A percentile compares a stretch with the other conserved stretches of the same genome.
These are phyloP conservation scores for Eupeodes luniger DNA, from an alignment of 2,888 invertebrate species.

Conservation along the genomic window DNA sequence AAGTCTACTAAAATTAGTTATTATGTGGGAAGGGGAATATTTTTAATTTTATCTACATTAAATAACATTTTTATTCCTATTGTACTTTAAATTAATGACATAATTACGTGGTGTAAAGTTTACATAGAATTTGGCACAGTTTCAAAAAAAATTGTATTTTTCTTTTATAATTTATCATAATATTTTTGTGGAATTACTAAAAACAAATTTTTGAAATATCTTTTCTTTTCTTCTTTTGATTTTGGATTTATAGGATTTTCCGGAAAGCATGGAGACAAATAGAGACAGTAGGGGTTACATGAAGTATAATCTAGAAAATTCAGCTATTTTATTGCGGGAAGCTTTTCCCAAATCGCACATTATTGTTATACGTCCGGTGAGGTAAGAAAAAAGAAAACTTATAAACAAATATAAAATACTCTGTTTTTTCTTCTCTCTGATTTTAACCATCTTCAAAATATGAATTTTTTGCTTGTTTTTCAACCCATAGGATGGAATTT, in stretches of 20 bases:
- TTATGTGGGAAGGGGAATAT: not conserved
- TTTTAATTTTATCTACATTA: not conserved
- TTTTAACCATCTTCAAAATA: conserved; percentile 8
- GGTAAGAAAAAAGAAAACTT: conserved; percentile 84
- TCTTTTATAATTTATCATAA: not conserved
- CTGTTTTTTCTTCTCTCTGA: too few relatives aligned
- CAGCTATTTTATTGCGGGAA: conserved; percentile 88
- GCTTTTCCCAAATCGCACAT: conserved; percentile 90
- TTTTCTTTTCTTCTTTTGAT: not conserved
- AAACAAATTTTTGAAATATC: not conserved
- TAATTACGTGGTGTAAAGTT: not conserved
- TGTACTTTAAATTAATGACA: not conserved
- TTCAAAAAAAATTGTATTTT: not conserved
- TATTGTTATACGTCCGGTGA: conserved; percentile 89
- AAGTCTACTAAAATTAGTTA: not conserved
- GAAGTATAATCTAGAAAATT: conserved; percentile 93
- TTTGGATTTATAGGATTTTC: conserved; percentile 88
- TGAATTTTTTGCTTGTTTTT: conserved; percentile 1
- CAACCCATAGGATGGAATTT: conserved; percentile 88
- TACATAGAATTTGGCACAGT: not conserved
- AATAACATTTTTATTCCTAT: not conserved
- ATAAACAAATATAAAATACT: conserved; percentile 5
- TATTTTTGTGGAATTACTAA: not conserved
- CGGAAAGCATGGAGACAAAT: conserved; percentile 92
- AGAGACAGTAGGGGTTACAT: conserved; percentile 90